Conservation (phyloP, 2,797 vertebrate genomes). For the Ceryle rudis region DNA sequence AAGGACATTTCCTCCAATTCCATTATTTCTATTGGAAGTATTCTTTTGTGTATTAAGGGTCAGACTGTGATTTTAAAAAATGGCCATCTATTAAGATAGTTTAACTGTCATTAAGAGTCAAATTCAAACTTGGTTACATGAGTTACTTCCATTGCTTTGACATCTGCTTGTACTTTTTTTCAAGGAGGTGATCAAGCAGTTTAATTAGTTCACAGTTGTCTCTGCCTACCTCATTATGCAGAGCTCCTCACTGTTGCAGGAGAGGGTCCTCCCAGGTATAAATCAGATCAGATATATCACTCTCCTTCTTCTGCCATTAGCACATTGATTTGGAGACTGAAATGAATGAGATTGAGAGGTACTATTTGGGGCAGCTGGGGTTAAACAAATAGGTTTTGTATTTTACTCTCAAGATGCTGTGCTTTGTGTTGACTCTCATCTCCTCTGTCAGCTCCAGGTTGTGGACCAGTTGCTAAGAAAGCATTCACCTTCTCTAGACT, state of each 20-base stretch:
- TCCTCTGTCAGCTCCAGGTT: not conserved
- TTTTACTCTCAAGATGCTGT: not conserved
- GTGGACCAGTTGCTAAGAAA: not conserved
- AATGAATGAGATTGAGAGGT: not conserved
- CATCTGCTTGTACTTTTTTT: not conserved
- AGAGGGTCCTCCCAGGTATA: not conserved
- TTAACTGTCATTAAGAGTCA: not conserved
- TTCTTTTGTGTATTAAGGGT: not conserved
- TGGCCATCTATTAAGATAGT: not conserved
- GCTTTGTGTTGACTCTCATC: not conserved
- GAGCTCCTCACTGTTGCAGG: not conserved
- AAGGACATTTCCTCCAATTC: slow-evolving; percentile 67
- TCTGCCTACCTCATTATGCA: not conserved
- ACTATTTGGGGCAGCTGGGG: not conserved
- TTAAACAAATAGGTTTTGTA: not conserved
- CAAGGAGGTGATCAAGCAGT: not conserved
- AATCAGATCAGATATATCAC: not conserved
- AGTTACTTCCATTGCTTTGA: not conserved
- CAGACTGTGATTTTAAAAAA: not conserved
- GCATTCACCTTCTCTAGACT: not conserved
- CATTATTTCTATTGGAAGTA: slow-evolving; percentile 35
- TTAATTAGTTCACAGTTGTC: not conserved
- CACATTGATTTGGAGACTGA: not conserved
- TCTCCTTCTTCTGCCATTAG: not conserved
- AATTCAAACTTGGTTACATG: not conserved